phyloP scores from a whole-genome alignment of 2,888 invertebrate genomes.

The Syrphus vitripennis region DNA sequence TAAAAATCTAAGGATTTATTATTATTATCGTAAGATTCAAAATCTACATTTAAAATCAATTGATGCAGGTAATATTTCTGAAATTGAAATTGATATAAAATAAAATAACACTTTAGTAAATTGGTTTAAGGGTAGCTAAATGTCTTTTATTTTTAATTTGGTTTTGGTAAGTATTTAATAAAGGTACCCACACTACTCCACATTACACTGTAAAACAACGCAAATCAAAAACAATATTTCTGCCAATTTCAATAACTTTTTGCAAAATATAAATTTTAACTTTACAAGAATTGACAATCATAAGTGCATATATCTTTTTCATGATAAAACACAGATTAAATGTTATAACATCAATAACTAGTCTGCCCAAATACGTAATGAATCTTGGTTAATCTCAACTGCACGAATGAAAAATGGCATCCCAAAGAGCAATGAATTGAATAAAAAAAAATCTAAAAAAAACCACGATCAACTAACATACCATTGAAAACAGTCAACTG shows the following conservation, averaged over 20 bases:
- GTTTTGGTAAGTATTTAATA: neutral
- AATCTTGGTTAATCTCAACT: conserved; percentile 86
- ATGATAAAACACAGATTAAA: conserved; percentile 85
- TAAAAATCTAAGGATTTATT: too few species aligned
- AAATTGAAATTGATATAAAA: too few species aligned
- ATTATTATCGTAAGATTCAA: too few species aligned
- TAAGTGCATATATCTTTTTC: neutral
- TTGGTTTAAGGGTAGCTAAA: neutral
- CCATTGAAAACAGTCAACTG: conserved; percentile 70
- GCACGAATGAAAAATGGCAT: conserved; percentile 5
- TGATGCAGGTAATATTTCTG: too few species aligned
- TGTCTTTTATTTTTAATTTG: neutral
- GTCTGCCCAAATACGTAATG: conserved; percentile 93
- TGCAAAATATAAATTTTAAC: neutral
- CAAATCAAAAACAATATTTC: neutral
- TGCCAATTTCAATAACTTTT: neutral
- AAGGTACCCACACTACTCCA: neutral
- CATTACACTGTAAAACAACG: neutral
- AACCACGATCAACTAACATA: conserved; percentile 47
- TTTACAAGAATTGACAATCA: neutral
- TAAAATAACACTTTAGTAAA: too few species aligned
- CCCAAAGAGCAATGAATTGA: conserved; percentile 47
- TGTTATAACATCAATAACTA: conserved; percentile 92
- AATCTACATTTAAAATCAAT: too few species aligned
- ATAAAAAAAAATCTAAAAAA: neutral